Percentiles rank a stretch among this genome's conserved stretches.
phyloP scores from a whole-genome alignment of 2,888 invertebrate species.

The Drosophila incognita region DNA sequence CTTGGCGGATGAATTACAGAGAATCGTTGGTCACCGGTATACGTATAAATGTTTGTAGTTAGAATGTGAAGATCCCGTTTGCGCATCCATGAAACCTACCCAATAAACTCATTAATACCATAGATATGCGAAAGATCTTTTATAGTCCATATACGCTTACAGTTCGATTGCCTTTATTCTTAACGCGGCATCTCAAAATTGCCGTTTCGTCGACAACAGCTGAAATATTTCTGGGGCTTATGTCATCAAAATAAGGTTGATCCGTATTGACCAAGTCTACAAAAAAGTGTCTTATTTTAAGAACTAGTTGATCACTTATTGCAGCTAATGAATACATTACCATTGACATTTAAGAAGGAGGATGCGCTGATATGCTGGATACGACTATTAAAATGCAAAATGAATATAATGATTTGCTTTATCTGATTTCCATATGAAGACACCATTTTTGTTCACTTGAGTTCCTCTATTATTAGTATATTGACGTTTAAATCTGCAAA shows the following conservation, averaged over 20 bases:
- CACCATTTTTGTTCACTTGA: slow-evolving; percentile 11
- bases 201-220: slow-evolving; percentile 93
- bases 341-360: slow-evolving; percentile 59
- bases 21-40: slow-evolving; percentile 94
- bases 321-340: slow-evolving; percentile 37
- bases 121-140: not conserved
- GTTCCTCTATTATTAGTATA: not conserved
- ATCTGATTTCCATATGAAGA: slow-evolving; percentile 41
- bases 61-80: slow-evolving; percentile 90
- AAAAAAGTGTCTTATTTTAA: not conserved
- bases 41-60: slow-evolving; percentile 93
- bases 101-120: not conserved
- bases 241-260: slow-evolving; percentile 94
- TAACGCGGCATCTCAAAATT: slow-evolving; percentile 92
- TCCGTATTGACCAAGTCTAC: slow-evolving; percentile 75
- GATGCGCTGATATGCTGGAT: slow-evolving; percentile 66
- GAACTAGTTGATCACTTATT: not conserved
- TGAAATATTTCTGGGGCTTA: slow-evolving; percentile 92
- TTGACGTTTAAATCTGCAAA: not conserved
- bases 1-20: slow-evolving; percentile 93
- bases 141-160: slow-evolving; percentile 86
- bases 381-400: slow-evolving; percentile 66
- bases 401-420: slow-evolving; percentile 63
- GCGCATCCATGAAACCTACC: slow-evolving; percentile 85
- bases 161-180: slow-evolving; percentile 94